Base-by-base conservation (phyloP, 2,797 vertebrate species). In the Epinephelus awoara region DNA sequence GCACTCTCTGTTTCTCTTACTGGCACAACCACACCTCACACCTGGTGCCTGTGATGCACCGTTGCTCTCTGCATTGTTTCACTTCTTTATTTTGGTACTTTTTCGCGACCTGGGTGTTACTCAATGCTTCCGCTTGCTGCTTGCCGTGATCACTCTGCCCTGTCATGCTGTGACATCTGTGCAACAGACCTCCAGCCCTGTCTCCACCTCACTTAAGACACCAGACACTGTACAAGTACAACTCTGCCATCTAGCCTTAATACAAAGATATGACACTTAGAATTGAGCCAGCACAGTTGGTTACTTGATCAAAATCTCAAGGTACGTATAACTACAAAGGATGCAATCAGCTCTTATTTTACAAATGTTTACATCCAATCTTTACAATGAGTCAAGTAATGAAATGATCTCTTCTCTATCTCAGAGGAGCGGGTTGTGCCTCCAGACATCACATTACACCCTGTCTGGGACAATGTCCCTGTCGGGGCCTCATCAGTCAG, bases 381-480 rank as follows among this genome's bases (percentile, higher is more conserved):
- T 49, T 78, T 42, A 40, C 0, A 69, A 40, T 23, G 9, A 67
- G 6, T 4, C 14, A 55, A 59, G 3, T 10, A 11, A 73, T 63
- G 2, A 29, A 65, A 72, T 50, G 21, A 51, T 59, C 6, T 91
- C 14, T 86, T 21, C 46, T 72, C 64, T 85, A 29, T 83, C 38
- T 57, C 73, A 95, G 94, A 0, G 6, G 0, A 0, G 0, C 23
- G 0, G 17, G 2, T 79, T 34, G 1, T 58, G 40, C 0, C 46
- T 42, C 91, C 93, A 76, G 90, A 67, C 25, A 90, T 95, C 75
- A 81, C 78, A 27, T 6, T 95, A 21, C 38, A 86, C 67, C 66
- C 84, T 18, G 47, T 81, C 12, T 92, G 87, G 85, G 81, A 74
- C 2, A 75, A 44, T 71, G 15, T 75, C 27, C 6, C 74, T 0